Evolutionary conservation across 2,113 vertebrate species (phyloP).

Genomic region (Ammodytes marinus): DNA sequence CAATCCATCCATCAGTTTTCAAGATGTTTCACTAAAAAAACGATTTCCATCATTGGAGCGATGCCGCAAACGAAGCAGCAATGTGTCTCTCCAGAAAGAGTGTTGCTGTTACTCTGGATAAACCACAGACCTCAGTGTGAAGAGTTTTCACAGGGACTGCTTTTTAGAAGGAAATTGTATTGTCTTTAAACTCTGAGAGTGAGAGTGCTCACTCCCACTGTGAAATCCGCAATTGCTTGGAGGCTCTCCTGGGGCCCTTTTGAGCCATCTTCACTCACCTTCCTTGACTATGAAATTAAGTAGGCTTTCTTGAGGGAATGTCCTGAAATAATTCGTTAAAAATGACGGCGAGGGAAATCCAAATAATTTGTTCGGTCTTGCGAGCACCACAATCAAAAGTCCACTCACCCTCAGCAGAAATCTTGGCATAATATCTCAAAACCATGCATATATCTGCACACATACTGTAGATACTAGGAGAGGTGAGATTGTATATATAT

Average conservation of each 20-base stretch:
- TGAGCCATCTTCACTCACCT: constrained; percentile 17
- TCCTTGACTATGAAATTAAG: constrained; percentile 23
- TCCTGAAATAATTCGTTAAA: constrained; percentile 14
- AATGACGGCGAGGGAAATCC: constrained; percentile 3
- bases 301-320: constrained; percentile 6
- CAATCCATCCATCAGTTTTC: neutral
- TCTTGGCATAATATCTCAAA: constrained; percentile 9
- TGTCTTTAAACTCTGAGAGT: neutral
- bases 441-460: neutral
- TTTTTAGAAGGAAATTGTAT: neutral
- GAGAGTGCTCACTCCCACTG: neutral
- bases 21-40: neutral
- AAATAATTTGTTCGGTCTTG: neutral
- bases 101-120: neutral
- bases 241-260: constrained; percentile 22
- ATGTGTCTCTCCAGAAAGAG: neutral
- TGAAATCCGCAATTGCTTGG: constrained; percentile 5
- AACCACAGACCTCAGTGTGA: neutral
- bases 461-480: neutral
- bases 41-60: neutral
- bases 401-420: neutral
- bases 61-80: no score
- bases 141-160: neutral
- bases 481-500: neutral
- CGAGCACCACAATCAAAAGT: neutral